Conservation (phyloP, 2,797 vertebrate species). For the Gouania willdenowi region DNA sequence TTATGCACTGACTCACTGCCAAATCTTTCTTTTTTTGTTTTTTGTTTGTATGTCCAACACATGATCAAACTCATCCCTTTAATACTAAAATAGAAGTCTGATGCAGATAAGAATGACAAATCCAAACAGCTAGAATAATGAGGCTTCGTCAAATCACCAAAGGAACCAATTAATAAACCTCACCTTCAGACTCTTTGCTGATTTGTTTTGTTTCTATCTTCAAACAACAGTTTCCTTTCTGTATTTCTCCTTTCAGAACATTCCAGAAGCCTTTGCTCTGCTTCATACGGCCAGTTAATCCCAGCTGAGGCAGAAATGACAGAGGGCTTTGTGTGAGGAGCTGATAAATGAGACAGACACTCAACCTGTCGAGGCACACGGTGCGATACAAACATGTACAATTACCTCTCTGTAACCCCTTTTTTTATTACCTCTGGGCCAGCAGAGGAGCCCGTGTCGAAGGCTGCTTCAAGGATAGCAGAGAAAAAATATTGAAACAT, state of each 20-base stretch:
- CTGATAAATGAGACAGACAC: conserved; percentile 41
- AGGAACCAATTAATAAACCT: not conserved
- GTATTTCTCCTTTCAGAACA: not conserved
- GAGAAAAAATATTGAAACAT: conserved; percentile 12
- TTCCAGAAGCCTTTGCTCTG: conserved; percentile 13
- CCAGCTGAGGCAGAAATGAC: conserved; percentile 20
- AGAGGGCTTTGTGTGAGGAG: conserved; percentile 31
- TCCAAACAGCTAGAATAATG: too few relatives aligned
- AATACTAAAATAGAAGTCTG: too few relatives aligned
- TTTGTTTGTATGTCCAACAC: too few relatives aligned
- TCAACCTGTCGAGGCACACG: conserved; percentile 19
- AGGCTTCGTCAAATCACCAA: not conserved
- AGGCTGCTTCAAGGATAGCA: conserved; percentile 7
- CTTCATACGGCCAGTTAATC: conserved; percentile 14
- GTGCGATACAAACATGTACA: conserved; percentile 30
- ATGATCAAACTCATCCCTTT: too few relatives aligned
- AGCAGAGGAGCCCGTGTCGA: conserved; percentile 1
- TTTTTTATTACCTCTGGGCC: conserved; percentile 49
- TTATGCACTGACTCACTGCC: too few relatives aligned
- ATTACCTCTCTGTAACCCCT: conserved; percentile 31
- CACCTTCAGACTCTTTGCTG: not conserved
- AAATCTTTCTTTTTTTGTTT: too few relatives aligned
- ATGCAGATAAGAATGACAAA: too few relatives aligned
- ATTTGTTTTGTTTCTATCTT: not conserved
- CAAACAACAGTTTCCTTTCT: conserved; percentile 3